Conservation (phyloP, 2,113 vertebrate genomes). For the Ctenodactylus gundi region DNA sequence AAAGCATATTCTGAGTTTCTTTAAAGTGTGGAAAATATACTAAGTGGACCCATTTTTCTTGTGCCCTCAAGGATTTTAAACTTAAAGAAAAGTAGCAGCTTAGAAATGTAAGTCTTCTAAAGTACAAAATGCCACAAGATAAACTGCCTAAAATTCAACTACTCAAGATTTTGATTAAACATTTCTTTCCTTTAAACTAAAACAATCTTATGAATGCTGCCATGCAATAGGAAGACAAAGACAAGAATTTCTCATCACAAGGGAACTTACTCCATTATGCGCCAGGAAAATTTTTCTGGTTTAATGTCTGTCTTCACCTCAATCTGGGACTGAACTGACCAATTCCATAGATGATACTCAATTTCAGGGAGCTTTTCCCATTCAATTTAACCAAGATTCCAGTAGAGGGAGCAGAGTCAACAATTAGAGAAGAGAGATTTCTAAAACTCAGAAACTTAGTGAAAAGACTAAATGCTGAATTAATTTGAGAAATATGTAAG, state of each 20-base stretch:
- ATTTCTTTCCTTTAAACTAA: background rate
- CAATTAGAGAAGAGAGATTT: conserved; percentile 78
- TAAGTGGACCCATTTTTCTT: conserved; percentile 38
- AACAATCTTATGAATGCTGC: background rate
- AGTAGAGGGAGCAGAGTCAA: conserved; percentile 85
- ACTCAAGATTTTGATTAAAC: conserved; percentile 15
- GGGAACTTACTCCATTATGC: background rate
- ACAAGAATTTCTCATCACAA: background rate
- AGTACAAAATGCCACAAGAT: conserved; percentile 17
- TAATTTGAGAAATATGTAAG: conserved; percentile 62
- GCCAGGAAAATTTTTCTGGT: background rate
- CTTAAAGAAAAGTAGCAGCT: background rate
- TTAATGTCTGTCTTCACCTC: conserved; percentile 54
- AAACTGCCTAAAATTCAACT: conserved; percentile 7
- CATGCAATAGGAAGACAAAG: background rate
- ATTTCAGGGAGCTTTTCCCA: conserved; percentile 74
- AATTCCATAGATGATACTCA: background rate
- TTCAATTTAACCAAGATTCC: conserved; percentile 83
- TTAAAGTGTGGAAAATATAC: background rate
- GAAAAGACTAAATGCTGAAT: conserved; percentile 68
- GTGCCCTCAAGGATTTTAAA: conserved; percentile 49
- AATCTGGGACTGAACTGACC: background rate
- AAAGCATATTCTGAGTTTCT: background rate
- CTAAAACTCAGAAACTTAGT: conserved; percentile 75
- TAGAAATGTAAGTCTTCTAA: conserved; percentile 28